Conservation (phyloP, 2,113 vertebrate species). For the Labrus mixtus region DNA sequence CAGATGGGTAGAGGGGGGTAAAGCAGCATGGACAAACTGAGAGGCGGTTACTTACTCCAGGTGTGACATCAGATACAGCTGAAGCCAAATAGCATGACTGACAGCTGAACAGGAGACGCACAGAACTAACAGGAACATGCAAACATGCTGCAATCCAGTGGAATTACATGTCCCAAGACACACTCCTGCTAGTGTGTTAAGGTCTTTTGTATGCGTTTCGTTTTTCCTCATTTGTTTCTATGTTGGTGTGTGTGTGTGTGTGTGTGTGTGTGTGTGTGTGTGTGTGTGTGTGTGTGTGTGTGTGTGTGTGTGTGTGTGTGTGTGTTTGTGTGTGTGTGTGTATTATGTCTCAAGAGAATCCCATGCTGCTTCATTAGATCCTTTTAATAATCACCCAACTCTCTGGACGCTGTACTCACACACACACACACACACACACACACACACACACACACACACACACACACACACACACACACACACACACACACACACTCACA, state of each 20-base stretch:
- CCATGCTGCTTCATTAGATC: conserved; percentile 55
- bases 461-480: conserved; percentile 16
- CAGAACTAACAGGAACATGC: conserved; percentile 40
- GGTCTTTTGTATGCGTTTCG: conserved; percentile 31
- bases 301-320: conserved; percentile 19
- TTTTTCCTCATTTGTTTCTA: conserved; percentile 11
- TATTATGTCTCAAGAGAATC: conserved; percentile 39
- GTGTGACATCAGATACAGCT: conserved; percentile 34
- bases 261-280: conserved; percentile 19
- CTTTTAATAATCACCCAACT: conserved; percentile 53
- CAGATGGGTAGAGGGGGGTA: conserved; percentile 27
- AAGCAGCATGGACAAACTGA: conserved; percentile 23
- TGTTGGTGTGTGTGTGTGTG: conserved; percentile 7
- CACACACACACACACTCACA: background rate
- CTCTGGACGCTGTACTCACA: background rate
- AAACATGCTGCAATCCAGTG: conserved; percentile 40
- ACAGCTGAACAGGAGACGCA: conserved; percentile 32
- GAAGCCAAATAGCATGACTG: conserved; percentile 42
- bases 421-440: conserved; percentile 17
- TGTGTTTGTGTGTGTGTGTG: conserved; percentile 6
- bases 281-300: conserved; percentile 18
- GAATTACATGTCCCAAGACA: conserved; percentile 47
- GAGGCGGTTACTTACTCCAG: conserved; percentile 34
- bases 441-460: background rate
- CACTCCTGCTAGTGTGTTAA: conserved; percentile 13